Evolutionary conservation across 2,888 invertebrate species (phyloP).

Genomic region (Drosophila borborema): DNA sequence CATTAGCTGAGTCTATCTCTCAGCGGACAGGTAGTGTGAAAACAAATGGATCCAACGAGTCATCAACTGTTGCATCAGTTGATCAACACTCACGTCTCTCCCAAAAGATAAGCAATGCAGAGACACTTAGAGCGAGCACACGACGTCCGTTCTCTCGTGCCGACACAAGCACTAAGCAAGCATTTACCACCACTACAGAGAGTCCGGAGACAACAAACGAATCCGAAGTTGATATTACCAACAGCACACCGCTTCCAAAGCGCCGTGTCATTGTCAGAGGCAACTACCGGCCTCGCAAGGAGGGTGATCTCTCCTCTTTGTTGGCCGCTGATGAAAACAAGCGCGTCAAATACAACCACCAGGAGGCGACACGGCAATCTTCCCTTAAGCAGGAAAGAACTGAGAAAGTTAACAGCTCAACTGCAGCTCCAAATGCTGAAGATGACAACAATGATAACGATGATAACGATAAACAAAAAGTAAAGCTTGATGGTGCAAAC

Average conservation of each 20-base stretch:
- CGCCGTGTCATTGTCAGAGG: constrained; percentile 63
- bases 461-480: not conserved
- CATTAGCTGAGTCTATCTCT: too few relatives aligned
- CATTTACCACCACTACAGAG: not conserved
- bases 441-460: not conserved
- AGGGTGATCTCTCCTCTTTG: constrained; percentile 73
- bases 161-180: not conserved
- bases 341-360: constrained; percentile 17
- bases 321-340: constrained; percentile 70
- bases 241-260: constrained; percentile 34
- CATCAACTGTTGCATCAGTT: not conserved
- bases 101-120: constrained; percentile 1
- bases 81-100: not conserved
- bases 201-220: constrained; percentile 1
- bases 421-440: not conserved
- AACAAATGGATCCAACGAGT: not conserved
- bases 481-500: not conserved
- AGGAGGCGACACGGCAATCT: not conserved
- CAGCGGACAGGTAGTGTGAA: not conserved
- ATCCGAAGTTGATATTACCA: not conserved
- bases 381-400: not conserved
- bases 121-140: not conserved
- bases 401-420: not conserved
- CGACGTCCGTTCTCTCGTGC: not conserved
- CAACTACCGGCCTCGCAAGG: constrained; percentile 67